phyloP scores from a whole-genome alignment of 2,797 vertebrate species.

The Diglossa cyanea region DNA sequence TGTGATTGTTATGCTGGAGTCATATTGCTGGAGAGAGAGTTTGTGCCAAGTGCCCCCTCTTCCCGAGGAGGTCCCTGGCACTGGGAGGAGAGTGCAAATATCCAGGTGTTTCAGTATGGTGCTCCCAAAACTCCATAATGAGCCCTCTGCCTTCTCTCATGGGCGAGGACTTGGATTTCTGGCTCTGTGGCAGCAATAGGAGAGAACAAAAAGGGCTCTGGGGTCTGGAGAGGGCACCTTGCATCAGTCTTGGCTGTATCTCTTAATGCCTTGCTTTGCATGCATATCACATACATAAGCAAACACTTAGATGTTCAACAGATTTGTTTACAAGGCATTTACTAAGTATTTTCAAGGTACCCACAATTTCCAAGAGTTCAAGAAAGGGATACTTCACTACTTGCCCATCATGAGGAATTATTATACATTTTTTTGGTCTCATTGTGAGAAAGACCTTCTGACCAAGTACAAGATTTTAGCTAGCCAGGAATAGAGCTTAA shows the following conservation, averaged over 20 bases:
- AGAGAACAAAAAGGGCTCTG: neutral
- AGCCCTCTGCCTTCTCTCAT: neutral
- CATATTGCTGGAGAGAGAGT: neutral
- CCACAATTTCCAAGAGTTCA: neutral
- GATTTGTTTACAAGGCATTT: neutral
- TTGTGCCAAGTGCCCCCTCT: fast-evolving
- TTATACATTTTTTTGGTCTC: neutral
- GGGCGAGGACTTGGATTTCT: neutral
- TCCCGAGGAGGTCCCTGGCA: neutral
- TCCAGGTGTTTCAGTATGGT: neutral
- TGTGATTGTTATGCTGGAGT: fast-evolving
- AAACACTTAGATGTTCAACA: neutral
- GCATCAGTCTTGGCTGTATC: neutral
- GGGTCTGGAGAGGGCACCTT: neutral
- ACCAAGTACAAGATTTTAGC: constrained; percentile 22
- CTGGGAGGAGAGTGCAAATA: neutral
- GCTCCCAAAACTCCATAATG: neutral
- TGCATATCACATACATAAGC: neutral
- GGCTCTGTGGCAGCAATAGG: neutral
- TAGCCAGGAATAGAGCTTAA: constrained; percentile 22
- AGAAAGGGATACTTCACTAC: neutral
- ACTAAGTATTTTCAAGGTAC: neutral
- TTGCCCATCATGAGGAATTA: neutral
- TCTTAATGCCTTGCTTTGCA: neutral
- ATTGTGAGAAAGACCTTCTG: neutral